Evolutionary conservation across 2,113 vertebrate genomes (phyloP).

Genomic region (Pangasianodon gigas): DNA sequence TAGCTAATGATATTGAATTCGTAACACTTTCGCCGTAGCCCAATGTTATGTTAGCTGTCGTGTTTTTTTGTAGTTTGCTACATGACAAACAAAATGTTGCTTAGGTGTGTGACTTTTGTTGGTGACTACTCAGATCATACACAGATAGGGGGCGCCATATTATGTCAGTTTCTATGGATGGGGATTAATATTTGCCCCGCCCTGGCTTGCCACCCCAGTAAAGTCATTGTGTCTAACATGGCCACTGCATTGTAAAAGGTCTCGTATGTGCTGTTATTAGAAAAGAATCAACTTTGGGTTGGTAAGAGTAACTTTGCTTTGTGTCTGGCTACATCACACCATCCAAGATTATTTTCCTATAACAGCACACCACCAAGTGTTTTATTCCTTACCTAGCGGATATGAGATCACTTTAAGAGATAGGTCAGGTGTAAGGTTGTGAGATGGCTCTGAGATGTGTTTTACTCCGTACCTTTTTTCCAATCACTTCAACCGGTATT

Average conservation of each 20-base stretch:
- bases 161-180: no score
- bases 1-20: no score
- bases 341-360: background rate
- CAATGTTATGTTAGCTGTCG: no score
- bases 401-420: slow-evolving; percentile 17
- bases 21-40: no score
- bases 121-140: no score
- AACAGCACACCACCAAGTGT: background rate
- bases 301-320: background rate
- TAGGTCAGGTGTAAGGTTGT: background rate
- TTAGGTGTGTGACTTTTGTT: no score
- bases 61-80: no score
- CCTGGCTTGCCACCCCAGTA: no score
- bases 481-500: background rate
- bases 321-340: background rate
- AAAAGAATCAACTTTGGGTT: background rate
- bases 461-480: background rate
- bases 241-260: background rate
- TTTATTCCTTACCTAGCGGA: background rate
- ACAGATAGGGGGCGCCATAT: no score
- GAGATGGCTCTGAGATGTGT: background rate
- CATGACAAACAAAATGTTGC: no score
- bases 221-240: background rate
- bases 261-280: no score
- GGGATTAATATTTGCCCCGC: no score